Conservation (phyloP, 2,888 invertebrate species). For the Leptinotarsa haldemani region DNA sequence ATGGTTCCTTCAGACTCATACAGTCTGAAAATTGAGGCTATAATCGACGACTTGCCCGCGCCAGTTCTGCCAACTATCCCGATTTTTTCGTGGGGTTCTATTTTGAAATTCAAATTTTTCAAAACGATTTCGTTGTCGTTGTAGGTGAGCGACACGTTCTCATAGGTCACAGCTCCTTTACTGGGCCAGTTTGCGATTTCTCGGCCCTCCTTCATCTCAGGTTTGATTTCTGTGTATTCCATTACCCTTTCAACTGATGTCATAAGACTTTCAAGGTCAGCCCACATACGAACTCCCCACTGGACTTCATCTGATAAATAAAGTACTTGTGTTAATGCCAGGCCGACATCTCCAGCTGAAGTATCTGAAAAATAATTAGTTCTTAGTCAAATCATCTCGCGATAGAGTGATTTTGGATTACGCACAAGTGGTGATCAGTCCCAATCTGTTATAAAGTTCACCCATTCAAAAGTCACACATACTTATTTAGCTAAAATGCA, state of each 20-base stretch:
- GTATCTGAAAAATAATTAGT: conserved; percentile 46
- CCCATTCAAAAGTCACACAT: too few relatives aligned
- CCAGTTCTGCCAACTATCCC: conserved; percentile 72
- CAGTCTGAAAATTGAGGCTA: conserved; percentile 82
- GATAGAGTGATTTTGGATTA: too few relatives aligned
- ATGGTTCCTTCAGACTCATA: conserved; percentile 82
- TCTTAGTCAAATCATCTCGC: not conserved
- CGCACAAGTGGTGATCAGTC: too few relatives aligned
- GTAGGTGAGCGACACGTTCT: conserved; percentile 78
- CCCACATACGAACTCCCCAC: conserved; percentile 82
- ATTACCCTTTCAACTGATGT: conserved; percentile 86
- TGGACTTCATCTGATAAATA: conserved; percentile 76
- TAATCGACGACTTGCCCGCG: conserved; percentile 83
- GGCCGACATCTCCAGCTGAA: conserved; percentile 54
- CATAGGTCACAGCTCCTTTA: conserved; percentile 75
- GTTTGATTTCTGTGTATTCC: conserved; percentile 58
- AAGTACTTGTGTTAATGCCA: conserved; percentile 85
- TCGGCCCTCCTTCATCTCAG: conserved; percentile 20
- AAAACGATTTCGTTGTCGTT: conserved; percentile 78
- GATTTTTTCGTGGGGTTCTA: conserved; percentile 72
- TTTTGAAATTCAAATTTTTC: conserved; percentile 74
- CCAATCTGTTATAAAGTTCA: too few relatives aligned
- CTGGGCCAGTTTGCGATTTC: conserved; percentile 77
- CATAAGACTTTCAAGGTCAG: conserved; percentile 84
- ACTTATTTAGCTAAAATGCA: too few relatives aligned